Evolutionary conservation across 23 tunicate species (phyloP), one percentile per base, ranked within the genome.

Genomic region (Halocynthia roretzi): DNA sequence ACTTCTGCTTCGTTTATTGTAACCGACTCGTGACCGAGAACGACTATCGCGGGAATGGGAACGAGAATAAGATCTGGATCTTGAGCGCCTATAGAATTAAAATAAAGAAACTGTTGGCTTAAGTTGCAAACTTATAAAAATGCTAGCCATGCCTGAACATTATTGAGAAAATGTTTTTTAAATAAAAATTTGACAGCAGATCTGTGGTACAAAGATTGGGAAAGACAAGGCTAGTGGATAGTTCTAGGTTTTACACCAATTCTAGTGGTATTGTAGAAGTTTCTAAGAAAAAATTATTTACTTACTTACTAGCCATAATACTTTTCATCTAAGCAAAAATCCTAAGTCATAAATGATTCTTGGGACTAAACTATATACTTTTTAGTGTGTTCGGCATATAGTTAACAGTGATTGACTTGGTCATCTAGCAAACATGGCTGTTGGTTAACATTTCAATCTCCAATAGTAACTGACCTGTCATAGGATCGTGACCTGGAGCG

Each of bases 61-160:
- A 6, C 88, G 82, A 22, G 88, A 84, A 53, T 84, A 84, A 15
- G 88, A 84, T 77, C 88, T 70, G 19, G 88, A 84, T 63, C 68
- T 63, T 7, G 70, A 65, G n/a, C 70, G 44, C 44, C 44, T 31
- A 31, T 31, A 31, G 44, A 31, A 31, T 10, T 14, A 4, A 58
- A 58, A 58, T 14, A 14, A 58, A 1, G 17, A 58, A 58, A 58
- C 15, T 58, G 63, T n/a, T 58, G 63, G 17, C 63, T 58, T 58
- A 58, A n/a, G 17, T 58, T 1, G 15, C 63, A 58, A 14, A 14
- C 17, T 58, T 1, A 14, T 31, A 31, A 31, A n/a, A 31, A 31
- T 31, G 44, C 44, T 31, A 31, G 44, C 44, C 44, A 31, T 31
- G 44, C 44, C 44, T 31, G 44, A 4, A 31, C 4, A 31, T 31